A percentile compares a stretch with the other conserved stretches of the same genome.
Evolutionary conservation across 2,888 invertebrate species (phyloP).

Genomic region (Aphodius sticticus): DNA sequence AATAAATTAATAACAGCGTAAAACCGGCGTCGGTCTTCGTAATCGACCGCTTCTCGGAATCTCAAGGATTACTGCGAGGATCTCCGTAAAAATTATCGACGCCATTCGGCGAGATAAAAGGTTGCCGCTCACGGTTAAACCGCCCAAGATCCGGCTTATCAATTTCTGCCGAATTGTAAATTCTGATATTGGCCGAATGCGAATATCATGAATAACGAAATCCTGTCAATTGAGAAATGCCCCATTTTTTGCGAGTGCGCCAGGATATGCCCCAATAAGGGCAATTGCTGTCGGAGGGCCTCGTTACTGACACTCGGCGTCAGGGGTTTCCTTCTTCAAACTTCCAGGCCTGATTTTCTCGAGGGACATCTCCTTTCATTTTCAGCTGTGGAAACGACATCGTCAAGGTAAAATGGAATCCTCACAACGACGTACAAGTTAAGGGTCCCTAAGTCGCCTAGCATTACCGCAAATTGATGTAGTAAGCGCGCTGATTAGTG

Average conservation of each 20-base stretch:
- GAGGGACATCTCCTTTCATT: not conserved
- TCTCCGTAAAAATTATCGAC: not conserved
- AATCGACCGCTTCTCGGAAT: not conserved
- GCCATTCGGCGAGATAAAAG: not conserved
- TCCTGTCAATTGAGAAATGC: not conserved
- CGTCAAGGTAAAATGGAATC: not conserved
- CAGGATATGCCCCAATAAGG: not conserved
- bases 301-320: slow-evolving; percentile 4
- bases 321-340: not conserved
- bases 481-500: too few species aligned
- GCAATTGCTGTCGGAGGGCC: not conserved
- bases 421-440: not conserved
- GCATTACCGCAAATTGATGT: too few species aligned
- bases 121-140: not conserved
- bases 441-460: too few species aligned
- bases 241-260: not conserved
- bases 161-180: not conserved
- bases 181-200: not conserved
- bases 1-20: not conserved
- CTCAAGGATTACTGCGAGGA: not conserved
- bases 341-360: not conserved
- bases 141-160: not conserved
- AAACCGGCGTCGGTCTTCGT: not conserved
- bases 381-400: not conserved
- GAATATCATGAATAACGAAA: not conserved